A percentile compares a stretch with the other conserved stretches of the same genome.
Conservation (phyloP, 1,140 invertebrate genomes). For the Dolichoris vasculosae region DNA sequence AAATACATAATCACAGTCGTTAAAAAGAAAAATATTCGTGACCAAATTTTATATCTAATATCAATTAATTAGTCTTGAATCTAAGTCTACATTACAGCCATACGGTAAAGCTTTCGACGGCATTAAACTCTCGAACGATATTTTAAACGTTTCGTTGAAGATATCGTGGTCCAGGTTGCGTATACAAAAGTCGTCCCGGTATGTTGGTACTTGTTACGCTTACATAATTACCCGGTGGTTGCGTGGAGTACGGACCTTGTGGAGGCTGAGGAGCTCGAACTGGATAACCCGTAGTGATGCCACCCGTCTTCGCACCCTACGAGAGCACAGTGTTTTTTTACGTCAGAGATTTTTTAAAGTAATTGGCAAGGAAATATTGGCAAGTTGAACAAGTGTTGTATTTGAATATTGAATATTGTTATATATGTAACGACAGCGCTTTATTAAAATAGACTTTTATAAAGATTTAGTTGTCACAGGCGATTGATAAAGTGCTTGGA, state of each 20-base stretch:
- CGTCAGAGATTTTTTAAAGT: not conserved
- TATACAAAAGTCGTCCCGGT: constrained; percentile 67
- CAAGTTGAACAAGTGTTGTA: too few species aligned
- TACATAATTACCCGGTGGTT: constrained; percentile 67
- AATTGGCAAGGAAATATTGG: not conserved
- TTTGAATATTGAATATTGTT: not conserved
- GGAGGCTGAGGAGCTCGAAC: constrained; percentile 72
- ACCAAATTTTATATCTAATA: not conserved
- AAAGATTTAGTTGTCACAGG: not conserved
- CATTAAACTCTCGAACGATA: too few species aligned
- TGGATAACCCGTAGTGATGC: constrained; percentile 77
- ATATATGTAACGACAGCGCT: not conserved
- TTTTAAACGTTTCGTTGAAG: constrained; percentile 65
- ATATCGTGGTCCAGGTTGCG: constrained; percentile 68
- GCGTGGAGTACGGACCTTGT: constrained; percentile 64
- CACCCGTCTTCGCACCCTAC: constrained; percentile 75
- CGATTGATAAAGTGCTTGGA: not conserved
- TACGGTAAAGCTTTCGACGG: not conserved
- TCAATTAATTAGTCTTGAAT: not conserved
- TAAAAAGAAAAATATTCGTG: not conserved
- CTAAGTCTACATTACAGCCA: constrained; percentile 21
- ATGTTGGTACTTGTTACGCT: constrained; percentile 66
- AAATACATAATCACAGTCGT: not conserved
- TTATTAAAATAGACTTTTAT: constrained; percentile 3
- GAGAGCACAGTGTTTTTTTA: constrained; percentile 49